phyloP scores from a whole-genome alignment of 1,140 invertebrate species.

The Pseudomyrmex flavicornis region DNA sequence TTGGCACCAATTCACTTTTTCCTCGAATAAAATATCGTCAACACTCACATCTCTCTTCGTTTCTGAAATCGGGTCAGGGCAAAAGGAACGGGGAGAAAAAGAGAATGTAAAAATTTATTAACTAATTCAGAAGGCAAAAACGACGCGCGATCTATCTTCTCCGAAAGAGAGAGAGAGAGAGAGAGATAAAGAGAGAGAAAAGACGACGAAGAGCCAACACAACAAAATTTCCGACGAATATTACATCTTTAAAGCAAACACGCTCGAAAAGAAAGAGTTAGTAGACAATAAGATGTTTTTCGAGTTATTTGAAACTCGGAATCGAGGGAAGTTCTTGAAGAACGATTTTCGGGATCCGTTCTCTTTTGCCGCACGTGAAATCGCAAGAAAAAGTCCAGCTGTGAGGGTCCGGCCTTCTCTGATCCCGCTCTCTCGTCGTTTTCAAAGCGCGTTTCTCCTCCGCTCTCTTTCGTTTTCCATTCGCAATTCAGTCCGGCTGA shows the following conservation, averaged over 20 bases:
- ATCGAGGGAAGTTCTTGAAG: not conserved
- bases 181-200: slow-evolving; percentile 11
- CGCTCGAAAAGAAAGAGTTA: slow-evolving; percentile 3
- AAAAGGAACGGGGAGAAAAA: not conserved
- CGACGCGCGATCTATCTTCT: slow-evolving; percentile 12
- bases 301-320: too few species aligned
- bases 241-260: not conserved
- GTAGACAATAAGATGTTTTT: too few species aligned
- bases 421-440: not conserved
- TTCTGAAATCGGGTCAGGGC: not conserved
- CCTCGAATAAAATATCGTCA: slow-evolving; percentile 5
- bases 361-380: not conserved
- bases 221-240: slow-evolving; percentile 5
- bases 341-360: not conserved
- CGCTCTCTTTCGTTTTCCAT: not conserved
- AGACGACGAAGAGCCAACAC: not conserved
- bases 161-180: not conserved
- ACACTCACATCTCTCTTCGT: not conserved
- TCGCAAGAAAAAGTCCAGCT: not conserved
- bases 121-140: slow-evolving; percentile 1
- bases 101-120: slow-evolving; percentile 15
- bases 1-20: too few species aligned
- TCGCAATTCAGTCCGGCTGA: not conserved
- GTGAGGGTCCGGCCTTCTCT: not conserved
- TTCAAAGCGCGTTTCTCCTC: slow-evolving; percentile 10